These are phyloP conservation scores for Hipparchia sbordonii DNA, from an alignment of 2,888 invertebrate genomes.

Conservation along the genomic window DNA sequence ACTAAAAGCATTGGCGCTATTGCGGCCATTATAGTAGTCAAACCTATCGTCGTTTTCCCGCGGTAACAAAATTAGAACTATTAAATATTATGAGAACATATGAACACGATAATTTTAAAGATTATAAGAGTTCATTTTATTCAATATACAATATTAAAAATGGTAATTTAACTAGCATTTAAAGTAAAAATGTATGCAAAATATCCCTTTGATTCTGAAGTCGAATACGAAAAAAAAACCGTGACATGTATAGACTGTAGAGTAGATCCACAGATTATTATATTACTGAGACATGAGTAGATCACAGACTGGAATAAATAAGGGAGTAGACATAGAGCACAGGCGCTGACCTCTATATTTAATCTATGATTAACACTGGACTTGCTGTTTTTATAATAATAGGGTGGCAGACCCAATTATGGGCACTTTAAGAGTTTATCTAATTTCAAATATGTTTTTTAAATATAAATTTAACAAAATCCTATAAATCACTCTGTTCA, in stretches of 20 bases:
- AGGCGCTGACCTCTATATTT: too few species aligned
- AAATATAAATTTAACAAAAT: too few species aligned
- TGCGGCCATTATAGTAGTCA: constrained; percentile 81
- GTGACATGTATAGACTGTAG: neutral
- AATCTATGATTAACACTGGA: too few species aligned
- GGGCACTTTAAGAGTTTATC: too few species aligned
- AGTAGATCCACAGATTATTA: neutral
- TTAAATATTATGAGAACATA: constrained; percentile 41
- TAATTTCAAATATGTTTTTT: too few species aligned
- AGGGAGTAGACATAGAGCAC: too few species aligned
- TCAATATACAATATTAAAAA: constrained; percentile 25
- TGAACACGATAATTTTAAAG: constrained; percentile 30
- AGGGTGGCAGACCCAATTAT: too few species aligned
- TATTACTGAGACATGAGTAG: too few species aligned
- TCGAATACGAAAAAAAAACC: constrained; percentile 36
- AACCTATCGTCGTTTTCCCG: constrained; percentile 80
- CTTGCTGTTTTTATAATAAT: too few species aligned
- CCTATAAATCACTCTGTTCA: too few species aligned
- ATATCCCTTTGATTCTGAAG: constrained; percentile 34
- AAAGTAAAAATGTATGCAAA: constrained; percentile 35
- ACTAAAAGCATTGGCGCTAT: constrained; percentile 79
- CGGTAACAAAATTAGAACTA: constrained; percentile 58
- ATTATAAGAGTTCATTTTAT: constrained; percentile 29
- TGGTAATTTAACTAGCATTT: constrained; percentile 23
- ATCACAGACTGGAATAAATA: too few species aligned